Conservation (phyloP, 2,113 vertebrate species). For the Limanda limanda region DNA sequence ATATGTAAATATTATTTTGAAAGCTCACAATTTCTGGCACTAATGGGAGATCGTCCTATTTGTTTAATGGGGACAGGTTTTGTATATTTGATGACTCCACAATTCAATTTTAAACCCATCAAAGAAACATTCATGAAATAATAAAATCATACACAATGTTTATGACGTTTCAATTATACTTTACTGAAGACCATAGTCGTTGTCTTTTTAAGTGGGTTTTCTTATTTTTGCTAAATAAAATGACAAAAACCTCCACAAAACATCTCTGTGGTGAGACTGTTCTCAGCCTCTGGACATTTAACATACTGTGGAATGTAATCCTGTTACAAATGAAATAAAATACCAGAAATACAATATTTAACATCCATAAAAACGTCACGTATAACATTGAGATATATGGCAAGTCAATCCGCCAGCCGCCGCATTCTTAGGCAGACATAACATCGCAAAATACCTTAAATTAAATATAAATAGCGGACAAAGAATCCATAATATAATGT, state of each 20-base stretch:
- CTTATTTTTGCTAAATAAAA: slow-evolving; percentile 47
- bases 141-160: slow-evolving; percentile 22
- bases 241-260: not conserved
- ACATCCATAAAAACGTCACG: slow-evolving; percentile 65
- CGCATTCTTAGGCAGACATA: slow-evolving; percentile 13
- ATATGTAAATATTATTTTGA: no score
- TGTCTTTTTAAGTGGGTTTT: slow-evolving; percentile 41
- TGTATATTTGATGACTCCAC: not conserved
- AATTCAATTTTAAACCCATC: not conserved
- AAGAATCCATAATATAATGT: slow-evolving; percentile 72
- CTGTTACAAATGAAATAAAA: slow-evolving; percentile 1
- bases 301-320: not conserved
- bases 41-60: not conserved
- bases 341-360: slow-evolving; percentile 67
- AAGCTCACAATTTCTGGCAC: not conserved
- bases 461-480: slow-evolving; percentile 85
- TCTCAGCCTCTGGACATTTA: not conserved
- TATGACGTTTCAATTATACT: slow-evolving; percentile 45
- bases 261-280: not conserved
- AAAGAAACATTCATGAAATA: not conserved
- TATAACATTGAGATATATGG: slow-evolving; percentile 57
- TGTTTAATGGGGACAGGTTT: not conserved
- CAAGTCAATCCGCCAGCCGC: slow-evolving; percentile 15
- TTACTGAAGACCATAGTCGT: slow-evolving; percentile 52
- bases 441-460: slow-evolving; percentile 73